phyloP scores from a whole-genome alignment of 2,888 invertebrate species.

The Himalopsyche tibetana region DNA sequence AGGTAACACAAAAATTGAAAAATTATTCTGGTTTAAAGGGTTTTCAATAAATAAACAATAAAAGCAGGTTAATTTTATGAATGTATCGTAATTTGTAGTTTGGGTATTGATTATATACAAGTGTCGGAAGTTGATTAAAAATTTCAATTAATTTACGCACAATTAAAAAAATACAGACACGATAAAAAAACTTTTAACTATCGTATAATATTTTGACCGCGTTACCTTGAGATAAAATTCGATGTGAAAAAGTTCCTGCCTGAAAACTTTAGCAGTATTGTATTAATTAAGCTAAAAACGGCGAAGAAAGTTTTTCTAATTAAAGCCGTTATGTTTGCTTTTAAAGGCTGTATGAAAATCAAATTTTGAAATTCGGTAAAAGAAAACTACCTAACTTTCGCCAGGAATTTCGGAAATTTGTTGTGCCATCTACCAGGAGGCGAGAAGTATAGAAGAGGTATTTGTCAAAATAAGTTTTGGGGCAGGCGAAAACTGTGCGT shows the following conservation, averaged over 20 bases:
- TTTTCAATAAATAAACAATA: too few relatives aligned
- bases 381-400: constrained; percentile 21
- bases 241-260: neutral
- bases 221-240: constrained; percentile 19
- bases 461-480: constrained; percentile 8
- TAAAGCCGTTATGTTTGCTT: constrained; percentile 48
- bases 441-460: neutral
- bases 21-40: too few relatives aligned
- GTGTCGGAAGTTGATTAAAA: neutral
- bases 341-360: constrained; percentile 36
- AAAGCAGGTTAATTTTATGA: too few relatives aligned
- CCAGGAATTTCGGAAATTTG: neutral
- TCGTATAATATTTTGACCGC: constrained; percentile 1
- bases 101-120: too few relatives aligned
- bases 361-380: constrained; percentile 36
- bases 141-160: constrained; percentile 7
- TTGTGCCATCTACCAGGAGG: neutral
- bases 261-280: constrained; percentile 45
- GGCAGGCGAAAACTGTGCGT: neutral
- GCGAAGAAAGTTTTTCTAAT: constrained; percentile 57
- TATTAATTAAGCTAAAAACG: constrained; percentile 58
- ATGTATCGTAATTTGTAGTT: too few relatives aligned
- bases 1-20: too few relatives aligned
- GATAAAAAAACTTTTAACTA: neutral
- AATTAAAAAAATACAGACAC: constrained; percentile 36